These are phyloP conservation scores for Dolichomitus sp. DNA, from an alignment of 2,888 invertebrate species.

Conservation along the genomic window DNA sequence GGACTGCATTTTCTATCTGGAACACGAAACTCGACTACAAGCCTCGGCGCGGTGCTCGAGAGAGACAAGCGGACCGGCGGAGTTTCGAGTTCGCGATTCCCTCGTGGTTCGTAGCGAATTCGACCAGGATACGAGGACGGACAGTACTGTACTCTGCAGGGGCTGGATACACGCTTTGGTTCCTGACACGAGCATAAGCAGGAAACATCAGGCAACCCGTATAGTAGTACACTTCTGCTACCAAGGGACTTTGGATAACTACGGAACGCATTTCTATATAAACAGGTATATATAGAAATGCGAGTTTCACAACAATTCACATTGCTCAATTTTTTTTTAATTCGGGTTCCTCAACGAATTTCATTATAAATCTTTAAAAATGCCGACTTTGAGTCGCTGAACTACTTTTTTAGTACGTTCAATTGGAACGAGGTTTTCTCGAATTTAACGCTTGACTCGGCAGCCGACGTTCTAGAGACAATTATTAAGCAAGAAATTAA, in stretches of 20 bases:
- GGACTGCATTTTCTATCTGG: slow-evolving; percentile 16
- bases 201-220: slow-evolving; percentile 13
- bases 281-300: not conserved
- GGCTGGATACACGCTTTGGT: slow-evolving; percentile 21
- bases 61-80: slow-evolving; percentile 25
- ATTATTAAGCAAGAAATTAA: too few relatives aligned
- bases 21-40: slow-evolving; percentile 28
- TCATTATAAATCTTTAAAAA: too few relatives aligned
- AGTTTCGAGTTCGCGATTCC: slow-evolving; percentile 61
- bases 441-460: too few relatives aligned
- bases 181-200: slow-evolving; percentile 49
- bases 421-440: too few relatives aligned
- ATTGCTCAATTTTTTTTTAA: too few relatives aligned
- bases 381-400: too few relatives aligned
- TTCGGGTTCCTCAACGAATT: too few relatives aligned
- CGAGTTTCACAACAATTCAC: too few relatives aligned
- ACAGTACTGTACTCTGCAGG: slow-evolving; percentile 45
- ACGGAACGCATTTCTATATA: slow-evolving; percentile 14
- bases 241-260: slow-evolving; percentile 47
- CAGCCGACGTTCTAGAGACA: too few relatives aligned
- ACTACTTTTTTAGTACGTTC: too few relatives aligned
- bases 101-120: slow-evolving; percentile 52
- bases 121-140: slow-evolving; percentile 42
- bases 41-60: slow-evolving; percentile 58
- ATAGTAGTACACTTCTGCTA: slow-evolving; percentile 34